Evolutionary conservation across 2,888 invertebrate species (phyloP), one percentile per base, ranked within the genome.

Genomic region (Drosophila infuscata): DNA sequence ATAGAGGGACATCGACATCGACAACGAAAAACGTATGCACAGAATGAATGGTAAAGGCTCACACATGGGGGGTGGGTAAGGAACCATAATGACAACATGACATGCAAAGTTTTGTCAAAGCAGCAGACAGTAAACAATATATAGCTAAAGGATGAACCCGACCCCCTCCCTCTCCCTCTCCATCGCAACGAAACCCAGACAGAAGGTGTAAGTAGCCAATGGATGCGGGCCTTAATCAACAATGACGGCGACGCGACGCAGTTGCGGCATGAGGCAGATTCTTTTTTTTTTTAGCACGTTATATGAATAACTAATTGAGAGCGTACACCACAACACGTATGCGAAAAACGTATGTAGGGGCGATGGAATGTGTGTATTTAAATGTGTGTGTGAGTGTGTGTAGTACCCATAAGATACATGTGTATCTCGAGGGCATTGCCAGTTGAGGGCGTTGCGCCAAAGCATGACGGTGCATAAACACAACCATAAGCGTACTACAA

Each of bases 281-380:
- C 41, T 63, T 61, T 56, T 74, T 25, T 74, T 70, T 83, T 76
- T 46, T 46, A 86, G 81, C 87, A 82, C 81, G 86, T 89, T 86
- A 80, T 84, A 70, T 82, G 88, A 88, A 88, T 89, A 88, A 81
- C 86, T 86, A 88, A 89, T 86, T 86, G 88, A 89, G 84, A 81
- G 80, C 54, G 85, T 68, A 79, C 69, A 88, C 74, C 86, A 61
- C 73, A 83, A 64, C 65, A 82, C 66, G 63, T 69, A 79, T 53
- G 41, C 52, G 53, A 41, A 52, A 57, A 38, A 51, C 43, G 49
- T 33, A 60, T 49, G 49, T 51, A 51, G 12, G n/a, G n/a, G 51
- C 17, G n/a, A 51, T 30, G 29, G 43, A 49, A 36, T 35, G 33
- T 33, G 33, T 46, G 15, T 25, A 46, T 46, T 46, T 46, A 25